Evolutionary conservation across 1,140 invertebrate species (phyloP).

Genomic region (Hyles euphorbiae): DNA sequence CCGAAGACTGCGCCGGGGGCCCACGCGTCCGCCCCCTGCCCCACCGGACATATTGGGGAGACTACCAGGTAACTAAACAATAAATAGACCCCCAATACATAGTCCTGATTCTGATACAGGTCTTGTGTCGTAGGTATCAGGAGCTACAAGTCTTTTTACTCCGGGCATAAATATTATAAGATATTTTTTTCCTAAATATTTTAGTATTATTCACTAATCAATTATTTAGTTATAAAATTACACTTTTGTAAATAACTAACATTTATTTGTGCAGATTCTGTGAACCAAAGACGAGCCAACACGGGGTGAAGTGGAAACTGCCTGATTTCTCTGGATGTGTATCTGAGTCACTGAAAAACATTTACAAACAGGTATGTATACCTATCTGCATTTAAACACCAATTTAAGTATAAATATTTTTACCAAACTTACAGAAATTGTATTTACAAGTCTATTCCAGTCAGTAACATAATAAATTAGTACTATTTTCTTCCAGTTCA

Average conservation of each 20-base stretch:
- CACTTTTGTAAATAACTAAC: too few relatives aligned
- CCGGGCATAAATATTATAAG: background rate
- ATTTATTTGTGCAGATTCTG: slow-evolving; percentile 52
- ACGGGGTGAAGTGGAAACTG: slow-evolving; percentile 81
- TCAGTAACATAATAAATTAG: too few relatives aligned
- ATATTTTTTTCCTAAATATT: background rate
- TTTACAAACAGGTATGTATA: slow-evolving; percentile 78
- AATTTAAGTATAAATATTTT: too few relatives aligned
- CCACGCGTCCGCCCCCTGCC: slow-evolving; percentile 54
- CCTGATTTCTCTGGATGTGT: slow-evolving; percentile 86
- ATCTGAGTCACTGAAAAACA: slow-evolving; percentile 78
- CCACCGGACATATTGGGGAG: slow-evolving; percentile 60
- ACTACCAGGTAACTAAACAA: slow-evolving; percentile 50
- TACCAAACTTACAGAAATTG: too few relatives aligned
- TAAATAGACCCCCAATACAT: background rate
- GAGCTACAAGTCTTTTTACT: background rate
- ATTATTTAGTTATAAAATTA: too few relatives aligned
- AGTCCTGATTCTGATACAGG: too few relatives aligned
- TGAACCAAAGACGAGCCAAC: slow-evolving; percentile 64
- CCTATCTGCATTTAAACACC: background rate
- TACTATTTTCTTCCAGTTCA: slow-evolving; percentile 67
- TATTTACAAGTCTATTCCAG: too few relatives aligned
- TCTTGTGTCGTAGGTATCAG: too few relatives aligned
- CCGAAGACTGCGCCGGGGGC: slow-evolving; percentile 66
- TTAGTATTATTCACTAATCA: background rate